phyloP scores from a whole-genome alignment of 2,113 vertebrate species.

The Aplodontia rufa region DNA sequence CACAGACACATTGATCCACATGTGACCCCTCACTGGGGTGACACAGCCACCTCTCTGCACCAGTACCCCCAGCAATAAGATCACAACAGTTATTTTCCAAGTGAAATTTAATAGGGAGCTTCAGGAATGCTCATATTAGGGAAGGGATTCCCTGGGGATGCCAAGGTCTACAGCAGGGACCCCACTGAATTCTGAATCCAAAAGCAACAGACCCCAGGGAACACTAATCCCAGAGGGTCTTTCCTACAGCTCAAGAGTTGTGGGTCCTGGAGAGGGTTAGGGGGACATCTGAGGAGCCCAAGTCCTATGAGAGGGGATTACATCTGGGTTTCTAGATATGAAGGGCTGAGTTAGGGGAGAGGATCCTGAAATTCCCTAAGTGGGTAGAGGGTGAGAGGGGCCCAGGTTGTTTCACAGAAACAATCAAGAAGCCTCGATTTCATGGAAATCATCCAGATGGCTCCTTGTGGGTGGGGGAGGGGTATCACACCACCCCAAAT shows the following conservation, averaged over 20 bases:
- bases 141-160: background rate
- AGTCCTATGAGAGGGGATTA: background rate
- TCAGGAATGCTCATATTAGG: background rate
- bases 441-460: conserved; percentile 79
- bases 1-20: background rate
- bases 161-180: background rate
- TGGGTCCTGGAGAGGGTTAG: background rate
- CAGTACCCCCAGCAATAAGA: background rate
- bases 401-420: conserved; percentile 80
- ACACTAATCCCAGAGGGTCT: background rate
- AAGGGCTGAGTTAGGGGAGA: background rate
- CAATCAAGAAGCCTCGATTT: conserved; percentile 77
- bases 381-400: background rate
- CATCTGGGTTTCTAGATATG: background rate
- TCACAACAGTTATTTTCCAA: background rate
- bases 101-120: conserved; percentile 54
- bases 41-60: background rate
- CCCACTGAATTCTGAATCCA: background rate
- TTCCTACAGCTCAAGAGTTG: background rate
- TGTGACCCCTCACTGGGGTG: background rate
- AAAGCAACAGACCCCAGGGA: background rate
- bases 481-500: conserved; percentile 57
- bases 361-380: background rate
- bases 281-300: background rate
- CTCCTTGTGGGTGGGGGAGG: conserved; percentile 40